A percentile compares a stretch with the other conserved stretches of the same genome.
phyloP scores from a whole-genome alignment of 1,140 invertebrate genomes.

The Chelonus insularis region DNA sequence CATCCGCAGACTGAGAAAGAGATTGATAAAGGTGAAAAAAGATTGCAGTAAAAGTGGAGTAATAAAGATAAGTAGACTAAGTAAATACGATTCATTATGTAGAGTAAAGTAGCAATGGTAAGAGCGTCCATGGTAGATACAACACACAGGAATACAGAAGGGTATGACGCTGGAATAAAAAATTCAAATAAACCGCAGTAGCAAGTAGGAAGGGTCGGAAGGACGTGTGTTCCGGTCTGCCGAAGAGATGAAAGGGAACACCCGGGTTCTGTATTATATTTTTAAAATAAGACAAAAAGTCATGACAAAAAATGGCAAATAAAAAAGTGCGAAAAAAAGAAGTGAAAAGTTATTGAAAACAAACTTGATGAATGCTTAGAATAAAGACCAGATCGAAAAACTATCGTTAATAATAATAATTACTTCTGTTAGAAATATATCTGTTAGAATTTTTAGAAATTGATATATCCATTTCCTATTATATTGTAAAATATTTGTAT shows the following conservation, averaged over 20 bases:
- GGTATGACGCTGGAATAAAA: not conserved
- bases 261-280: not conserved
- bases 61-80: not conserved
- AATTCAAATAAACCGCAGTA: slow-evolving; percentile 5
- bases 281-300: not conserved
- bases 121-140: not conserved
- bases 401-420: not conserved
- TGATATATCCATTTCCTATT: no score
- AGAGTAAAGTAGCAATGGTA: not conserved
- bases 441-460: no score
- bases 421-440: not conserved
- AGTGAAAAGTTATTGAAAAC: no score
- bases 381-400: not conserved
- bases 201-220: not conserved
- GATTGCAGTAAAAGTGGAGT: not conserved
- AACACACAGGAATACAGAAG: not conserved
- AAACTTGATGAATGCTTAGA: no score
- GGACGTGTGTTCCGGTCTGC: not conserved
- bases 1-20: not conserved
- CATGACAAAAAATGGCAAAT: not conserved
- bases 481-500: no score
- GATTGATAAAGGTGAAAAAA: not conserved
- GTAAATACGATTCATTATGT: not conserved
- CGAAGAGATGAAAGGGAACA: slow-evolving; percentile 5
- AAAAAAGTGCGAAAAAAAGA: no score